A percentile compares a stretch with the other conserved stretches of the same genome.
These are phyloP conservation scores for Delia radicum DNA, from an alignment of 1,140 invertebrate genomes.

Conservation along the genomic window DNA sequence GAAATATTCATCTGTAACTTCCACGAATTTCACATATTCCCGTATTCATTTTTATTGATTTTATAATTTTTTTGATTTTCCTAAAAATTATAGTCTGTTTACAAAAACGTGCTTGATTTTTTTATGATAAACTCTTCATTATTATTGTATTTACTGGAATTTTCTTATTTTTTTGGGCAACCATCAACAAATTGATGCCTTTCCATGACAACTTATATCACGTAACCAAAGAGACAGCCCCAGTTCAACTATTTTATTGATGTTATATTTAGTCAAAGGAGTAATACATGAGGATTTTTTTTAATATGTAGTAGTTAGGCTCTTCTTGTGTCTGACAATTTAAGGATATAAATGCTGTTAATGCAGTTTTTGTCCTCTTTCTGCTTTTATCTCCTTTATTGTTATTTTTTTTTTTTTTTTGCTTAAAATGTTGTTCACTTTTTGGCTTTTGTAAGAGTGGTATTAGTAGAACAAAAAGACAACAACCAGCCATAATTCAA, in stretches of 20 bases:
- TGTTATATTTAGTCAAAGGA: background rate
- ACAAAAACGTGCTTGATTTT: background rate
- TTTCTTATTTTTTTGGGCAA: background rate
- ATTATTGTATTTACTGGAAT: background rate
- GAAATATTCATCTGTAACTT: too few relatives aligned
- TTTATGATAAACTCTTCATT: background rate
- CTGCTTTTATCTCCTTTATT: background rate
- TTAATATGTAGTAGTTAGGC: background rate
- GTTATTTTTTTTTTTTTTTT: background rate
- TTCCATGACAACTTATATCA: slow-evolving; percentile 2
- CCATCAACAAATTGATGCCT: background rate
- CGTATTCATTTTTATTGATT: background rate
- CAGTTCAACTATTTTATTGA: background rate
- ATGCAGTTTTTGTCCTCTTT: slow-evolving; percentile 5
- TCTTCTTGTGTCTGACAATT: background rate
- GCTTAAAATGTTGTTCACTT: background rate
- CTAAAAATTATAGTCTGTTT: background rate
- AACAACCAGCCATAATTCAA: slow-evolving; percentile 8
- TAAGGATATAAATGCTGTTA: slow-evolving; percentile 7
- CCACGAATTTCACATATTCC: too few relatives aligned
- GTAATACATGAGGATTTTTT: background rate
- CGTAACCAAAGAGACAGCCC: slow-evolving; percentile 14
- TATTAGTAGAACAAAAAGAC: background rate
- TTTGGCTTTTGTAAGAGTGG: background rate
- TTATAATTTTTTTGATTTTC: background rate